Base-by-base conservation (phyloP, 1,140 invertebrate genomes). In the Brachionus sp. region DNA sequence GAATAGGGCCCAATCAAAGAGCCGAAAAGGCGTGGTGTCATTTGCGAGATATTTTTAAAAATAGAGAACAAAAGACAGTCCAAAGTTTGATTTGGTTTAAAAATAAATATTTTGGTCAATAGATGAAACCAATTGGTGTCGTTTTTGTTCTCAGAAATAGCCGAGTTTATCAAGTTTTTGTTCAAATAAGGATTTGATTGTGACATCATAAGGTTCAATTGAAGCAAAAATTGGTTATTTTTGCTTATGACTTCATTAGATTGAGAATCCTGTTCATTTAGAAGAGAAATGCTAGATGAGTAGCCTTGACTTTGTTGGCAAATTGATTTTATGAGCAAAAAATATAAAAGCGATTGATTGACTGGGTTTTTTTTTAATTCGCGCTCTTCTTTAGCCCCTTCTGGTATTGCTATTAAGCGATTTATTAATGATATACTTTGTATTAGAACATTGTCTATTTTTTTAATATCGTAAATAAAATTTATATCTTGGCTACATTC, bases 221-320 rank as follows among this genome's bases (percentile, higher is more conserved):
- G 77, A 62, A 80, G 50, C 33, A 80, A 44, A 80, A 80, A 66
- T 42, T 80, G 50, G n/a, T 80, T 66, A 23, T 62, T 66, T 39
- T 80, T 80, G 50, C 10, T 80, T 16, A 62, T 66, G 3, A 62
- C 23, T 62, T 80, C 77, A 62, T 57, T 80, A 13, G 70, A 44
- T 33, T 68, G 64, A 23, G 64, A 16, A 19, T 57, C 19, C 19
- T 57, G 16, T 19, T 23, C 19, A 16, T 57, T 57, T 57, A 57
- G 9, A 25, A 23, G 50, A 16, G 66, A 70, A 12, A 42, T 37
- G 16, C 19, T 78, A 13, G 75, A 35, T 62, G 75, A 37, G 50
- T n/a, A 29, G 5, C 10, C 7, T 46, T 75, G 50, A 29, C 39
- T 80, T 62, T 80, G 77, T 37, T 62, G 50, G 19, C 62, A 62